Base-by-base conservation (phyloP, 2,797 vertebrate species). In the Moxostoma hubbsi region DNA sequence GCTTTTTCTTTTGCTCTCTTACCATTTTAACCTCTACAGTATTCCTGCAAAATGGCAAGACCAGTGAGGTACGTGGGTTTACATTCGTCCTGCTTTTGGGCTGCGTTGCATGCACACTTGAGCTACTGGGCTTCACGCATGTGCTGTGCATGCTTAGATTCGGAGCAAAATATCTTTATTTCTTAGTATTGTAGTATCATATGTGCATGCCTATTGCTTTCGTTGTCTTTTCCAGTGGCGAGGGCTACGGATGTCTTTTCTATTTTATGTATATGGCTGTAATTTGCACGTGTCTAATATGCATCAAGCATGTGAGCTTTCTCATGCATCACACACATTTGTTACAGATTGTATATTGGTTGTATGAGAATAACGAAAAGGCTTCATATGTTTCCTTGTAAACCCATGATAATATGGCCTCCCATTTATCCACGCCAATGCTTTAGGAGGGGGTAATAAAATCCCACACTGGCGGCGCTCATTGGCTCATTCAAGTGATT, bases 1-100 rank as follows among this genome's bases (percentile, higher is more conserved):
- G 87, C 84, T 86, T 88, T 36, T 90, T 88, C 85, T 84, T 86
- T 66, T 87, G 83, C 80, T 77, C 68, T 90, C 90, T 89, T 87
- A 86, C 89, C 88, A 88, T 90, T 90, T 83, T 88, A 92, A 90
- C 91, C 90, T 92, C 91, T 85, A 91, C 92, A 92, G 92, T 90
- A 89, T 93, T 93, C 90, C 92, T 91, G 89, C 92, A 94, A 89
- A 93, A 95, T 95, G 94, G 92, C 94, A 85, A 93, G 94, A 93
- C 94, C 94, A 89, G 94, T 95, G 90, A 94, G 94, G 94, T 95
- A 94, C 67, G 93, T 94, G 88, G 88, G 89, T 87, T 91, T 78
- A 85, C 86, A 87, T 85, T 76, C 70, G 89, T 93, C 87, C 84
- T 85, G 81, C 84, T 82, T 85, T 80, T 53, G 83, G 70, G 69